These are phyloP conservation scores for Chamaea fasciata DNA, from an alignment of 2,113 vertebrate genomes.

Conservation along the genomic window DNA sequence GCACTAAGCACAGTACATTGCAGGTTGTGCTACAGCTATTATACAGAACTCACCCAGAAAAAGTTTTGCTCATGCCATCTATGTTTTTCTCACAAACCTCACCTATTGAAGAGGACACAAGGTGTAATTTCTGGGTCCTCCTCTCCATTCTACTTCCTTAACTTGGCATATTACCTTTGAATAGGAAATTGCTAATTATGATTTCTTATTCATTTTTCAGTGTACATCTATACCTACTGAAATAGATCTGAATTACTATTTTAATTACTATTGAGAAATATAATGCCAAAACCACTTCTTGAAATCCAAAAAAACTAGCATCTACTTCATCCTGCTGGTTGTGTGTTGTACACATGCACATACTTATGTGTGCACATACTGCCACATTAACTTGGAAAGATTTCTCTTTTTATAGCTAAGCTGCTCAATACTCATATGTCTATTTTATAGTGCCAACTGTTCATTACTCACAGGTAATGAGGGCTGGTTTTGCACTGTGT, in stretches of 20 bases:
- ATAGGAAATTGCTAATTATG: not conserved
- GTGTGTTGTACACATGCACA: not conserved
- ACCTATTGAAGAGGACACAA: not conserved
- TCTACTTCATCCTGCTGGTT: not conserved
- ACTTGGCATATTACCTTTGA: not conserved
- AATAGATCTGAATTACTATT: slow-evolving; percentile 14
- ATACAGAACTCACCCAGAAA: not conserved
- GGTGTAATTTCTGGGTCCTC: not conserved
- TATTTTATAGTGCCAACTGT: not conserved
- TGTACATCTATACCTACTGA: not conserved
- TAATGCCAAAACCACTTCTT: not conserved
- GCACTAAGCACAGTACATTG: not conserved
- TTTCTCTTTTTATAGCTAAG: not conserved
- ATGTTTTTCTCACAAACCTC: not conserved
- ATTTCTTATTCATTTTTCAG: not conserved
- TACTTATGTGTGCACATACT: not conserved
- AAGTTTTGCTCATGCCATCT: not conserved
- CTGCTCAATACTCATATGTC: not conserved
- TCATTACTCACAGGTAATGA: not conserved
- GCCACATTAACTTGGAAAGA: not conserved
- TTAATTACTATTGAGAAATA: not conserved
- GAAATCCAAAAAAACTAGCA: not conserved
- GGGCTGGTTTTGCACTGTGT: not conserved
- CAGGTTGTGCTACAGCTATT: not conserved
- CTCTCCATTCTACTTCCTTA: not conserved